Conservation (phyloP, 2,113 vertebrate species). For the Ctenodactylus gundi region DNA sequence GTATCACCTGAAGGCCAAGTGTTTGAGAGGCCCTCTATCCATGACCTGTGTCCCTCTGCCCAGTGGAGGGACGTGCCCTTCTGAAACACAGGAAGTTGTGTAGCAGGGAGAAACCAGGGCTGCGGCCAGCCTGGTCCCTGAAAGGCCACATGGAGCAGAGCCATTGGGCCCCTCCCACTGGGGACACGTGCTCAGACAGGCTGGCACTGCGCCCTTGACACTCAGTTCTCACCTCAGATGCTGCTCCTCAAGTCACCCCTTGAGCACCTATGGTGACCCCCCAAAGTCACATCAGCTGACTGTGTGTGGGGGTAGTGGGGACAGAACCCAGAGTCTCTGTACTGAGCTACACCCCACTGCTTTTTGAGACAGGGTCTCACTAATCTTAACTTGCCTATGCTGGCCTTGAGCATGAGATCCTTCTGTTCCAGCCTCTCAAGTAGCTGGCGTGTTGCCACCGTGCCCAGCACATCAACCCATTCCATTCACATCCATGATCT, state of each 20-base stretch:
- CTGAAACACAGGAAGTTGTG: too few species aligned
- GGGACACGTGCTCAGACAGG: not conserved
- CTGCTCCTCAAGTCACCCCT: not conserved
- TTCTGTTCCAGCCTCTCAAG: not conserved
- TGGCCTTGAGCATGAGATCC: not conserved
- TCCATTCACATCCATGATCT: too few species aligned
- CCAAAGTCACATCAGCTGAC: not conserved
- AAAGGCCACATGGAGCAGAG: not conserved
- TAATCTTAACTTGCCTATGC: not conserved
- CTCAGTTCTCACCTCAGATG: not conserved
- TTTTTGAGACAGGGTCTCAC: not conserved
- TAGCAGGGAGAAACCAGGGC: not conserved
- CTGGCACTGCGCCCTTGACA: not conserved
- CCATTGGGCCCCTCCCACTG: not conserved
- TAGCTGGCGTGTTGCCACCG: not conserved
- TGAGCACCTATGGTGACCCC: too few species aligned
- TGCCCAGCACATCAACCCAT: not conserved
- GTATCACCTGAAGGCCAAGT: not conserved
- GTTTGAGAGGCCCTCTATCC: too few species aligned
- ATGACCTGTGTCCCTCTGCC: too few species aligned
- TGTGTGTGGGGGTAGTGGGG: not conserved
- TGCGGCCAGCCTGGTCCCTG: not conserved
- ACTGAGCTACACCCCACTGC: not conserved
- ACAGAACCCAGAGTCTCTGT: not conserved
- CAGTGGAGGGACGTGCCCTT: too few species aligned